Evolutionary conservation across 1,140 invertebrate species (phyloP).

Genomic region (Pogonomyrmex californicus): DNA sequence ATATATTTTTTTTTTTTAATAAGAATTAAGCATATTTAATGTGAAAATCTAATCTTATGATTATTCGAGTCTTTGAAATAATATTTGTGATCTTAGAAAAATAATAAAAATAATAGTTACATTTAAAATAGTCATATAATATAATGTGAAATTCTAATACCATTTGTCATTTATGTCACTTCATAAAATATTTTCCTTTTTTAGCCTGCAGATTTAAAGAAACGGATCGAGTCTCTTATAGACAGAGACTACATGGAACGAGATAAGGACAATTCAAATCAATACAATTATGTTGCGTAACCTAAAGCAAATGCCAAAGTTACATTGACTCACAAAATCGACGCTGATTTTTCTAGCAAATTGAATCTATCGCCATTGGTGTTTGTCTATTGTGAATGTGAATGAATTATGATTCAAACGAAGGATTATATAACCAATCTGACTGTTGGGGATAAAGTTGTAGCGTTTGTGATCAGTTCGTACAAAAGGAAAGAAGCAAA

Average conservation of each 20-base stretch:
- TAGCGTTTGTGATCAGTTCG: slow-evolving; percentile 60
- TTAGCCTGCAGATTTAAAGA: slow-evolving; percentile 98
- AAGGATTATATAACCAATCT: slow-evolving; percentile 61
- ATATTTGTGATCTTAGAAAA: not conserved
- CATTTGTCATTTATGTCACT: slow-evolving; percentile 4
- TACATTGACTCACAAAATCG: slow-evolving; percentile 67
- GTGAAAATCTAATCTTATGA: not conserved
- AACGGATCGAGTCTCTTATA: slow-evolving; percentile 98
- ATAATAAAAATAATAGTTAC: too few species aligned
- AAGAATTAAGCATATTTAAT: not conserved
- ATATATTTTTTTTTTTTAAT: slow-evolving; percentile 14
- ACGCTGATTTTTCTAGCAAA: slow-evolving; percentile 69
- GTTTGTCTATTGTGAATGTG: slow-evolving; percentile 75
- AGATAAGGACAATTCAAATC: slow-evolving; percentile 98
- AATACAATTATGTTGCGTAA: slow-evolving; percentile 99
- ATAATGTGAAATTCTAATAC: too few species aligned
- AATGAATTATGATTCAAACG: slow-evolving; percentile 58
- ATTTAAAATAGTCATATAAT: too few species aligned
- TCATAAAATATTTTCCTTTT: slow-evolving; percentile 76
- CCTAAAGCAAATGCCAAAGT: slow-evolving; percentile 84
- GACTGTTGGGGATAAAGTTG: slow-evolving; percentile 62
- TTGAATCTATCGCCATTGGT: slow-evolving; percentile 66
- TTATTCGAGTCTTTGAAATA: not conserved
- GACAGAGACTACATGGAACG: slow-evolving; percentile 99
- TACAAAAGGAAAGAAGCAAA: slow-evolving; percentile 37